Evolutionary conservation across 37 sponge, comb jelly and placozoan genomes (phyloP).

Genomic region (Chondrilla cf. caribensis): DNA sequence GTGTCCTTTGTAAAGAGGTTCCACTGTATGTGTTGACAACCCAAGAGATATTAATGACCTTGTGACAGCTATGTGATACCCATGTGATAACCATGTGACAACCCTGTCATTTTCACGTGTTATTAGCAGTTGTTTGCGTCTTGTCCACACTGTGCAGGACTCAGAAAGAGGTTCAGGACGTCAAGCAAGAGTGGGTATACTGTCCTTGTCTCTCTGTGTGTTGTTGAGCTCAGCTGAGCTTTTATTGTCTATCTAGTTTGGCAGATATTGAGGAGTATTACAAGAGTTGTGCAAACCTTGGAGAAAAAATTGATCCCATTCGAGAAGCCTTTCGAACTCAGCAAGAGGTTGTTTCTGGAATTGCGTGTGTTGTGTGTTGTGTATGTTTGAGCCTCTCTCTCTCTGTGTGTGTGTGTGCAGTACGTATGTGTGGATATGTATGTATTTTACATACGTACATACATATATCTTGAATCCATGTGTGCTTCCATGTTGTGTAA

Average conservation of each 20-base stretch:
- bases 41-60: too few species aligned
- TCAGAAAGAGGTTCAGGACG: constrained; percentile 31
- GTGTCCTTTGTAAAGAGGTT: too few species aligned
- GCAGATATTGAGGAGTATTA: constrained; percentile 54
- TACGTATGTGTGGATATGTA: too few species aligned
- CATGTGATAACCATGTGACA: too few species aligned
- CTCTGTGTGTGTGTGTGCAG: too few species aligned
- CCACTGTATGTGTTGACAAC: too few species aligned
- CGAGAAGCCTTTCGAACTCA: constrained; percentile 64
- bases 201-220: background rate
- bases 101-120: too few species aligned
- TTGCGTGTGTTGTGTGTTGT: background rate
- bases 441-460: background rate
- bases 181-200: constrained; percentile 40
- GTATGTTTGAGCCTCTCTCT: background rate
- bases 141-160: constrained; percentile 14
- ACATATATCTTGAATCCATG: background rate
- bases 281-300: constrained; percentile 52
- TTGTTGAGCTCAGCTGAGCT: background rate
- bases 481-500: too few species aligned
- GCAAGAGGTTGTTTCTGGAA: constrained; percentile 44
- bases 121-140: background rate
- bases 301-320: constrained; percentile 65
- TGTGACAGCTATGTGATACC: too few species aligned
- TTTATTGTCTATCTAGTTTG: constrained; percentile 45